phyloP scores from a whole-genome alignment of 2,113 vertebrate genomes.

The Cottus gobio region DNA sequence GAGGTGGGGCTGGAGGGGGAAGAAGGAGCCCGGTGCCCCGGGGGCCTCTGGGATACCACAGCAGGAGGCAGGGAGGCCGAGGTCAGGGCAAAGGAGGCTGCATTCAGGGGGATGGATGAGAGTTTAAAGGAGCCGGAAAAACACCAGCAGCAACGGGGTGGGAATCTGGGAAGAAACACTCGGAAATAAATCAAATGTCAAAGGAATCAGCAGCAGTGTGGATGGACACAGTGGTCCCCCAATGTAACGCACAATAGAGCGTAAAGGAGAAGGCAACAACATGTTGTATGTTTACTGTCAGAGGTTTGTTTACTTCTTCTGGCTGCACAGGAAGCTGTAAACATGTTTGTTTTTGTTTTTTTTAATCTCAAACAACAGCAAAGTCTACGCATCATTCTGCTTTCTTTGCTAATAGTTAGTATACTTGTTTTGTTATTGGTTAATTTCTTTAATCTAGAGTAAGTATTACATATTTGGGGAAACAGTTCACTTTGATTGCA shows the following conservation, averaged over 20 bases:
- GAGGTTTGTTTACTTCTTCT: neutral
- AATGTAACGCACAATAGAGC: neutral
- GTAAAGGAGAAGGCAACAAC: neutral
- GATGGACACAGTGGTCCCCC: neutral
- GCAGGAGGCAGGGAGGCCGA: slow-evolving; percentile 50
- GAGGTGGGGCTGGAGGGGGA: slow-evolving; percentile 49
- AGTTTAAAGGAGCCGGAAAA: slow-evolving; percentile 21
- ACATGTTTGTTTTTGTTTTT: neutral
- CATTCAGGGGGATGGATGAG: neutral
- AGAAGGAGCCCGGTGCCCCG: slow-evolving; percentile 46
- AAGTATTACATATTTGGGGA: no score
- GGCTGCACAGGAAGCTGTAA: neutral
- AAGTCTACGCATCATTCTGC: neutral
- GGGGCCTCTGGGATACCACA: slow-evolving; percentile 62
- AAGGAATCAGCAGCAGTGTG: neutral
- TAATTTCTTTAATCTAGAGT: neutral
- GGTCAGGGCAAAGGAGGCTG: slow-evolving; percentile 44
- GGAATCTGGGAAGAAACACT: neutral
- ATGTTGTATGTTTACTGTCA: neutral
- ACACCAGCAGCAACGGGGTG: neutral
- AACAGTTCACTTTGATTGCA: no score
- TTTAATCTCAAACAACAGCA: neutral
- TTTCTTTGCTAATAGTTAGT: neutral
- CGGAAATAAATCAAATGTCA: neutral
- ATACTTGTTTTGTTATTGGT: neutral